Conservation (phyloP, 2,797 vertebrate genomes). For the Thamnophis elegans region DNA sequence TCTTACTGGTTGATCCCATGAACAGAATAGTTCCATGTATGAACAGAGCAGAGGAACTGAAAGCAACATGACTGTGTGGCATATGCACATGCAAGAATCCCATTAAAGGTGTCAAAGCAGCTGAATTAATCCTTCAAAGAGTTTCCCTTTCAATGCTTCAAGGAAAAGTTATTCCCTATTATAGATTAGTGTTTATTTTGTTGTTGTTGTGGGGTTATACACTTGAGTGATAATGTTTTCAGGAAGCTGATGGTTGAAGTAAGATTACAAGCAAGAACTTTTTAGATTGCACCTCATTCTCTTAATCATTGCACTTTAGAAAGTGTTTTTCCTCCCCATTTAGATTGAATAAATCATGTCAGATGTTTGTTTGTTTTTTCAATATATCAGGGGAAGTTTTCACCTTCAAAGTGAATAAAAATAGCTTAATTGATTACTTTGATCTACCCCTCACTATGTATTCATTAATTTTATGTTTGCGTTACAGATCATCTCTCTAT, state of each 20-base stretch:
- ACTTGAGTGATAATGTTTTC: neutral
- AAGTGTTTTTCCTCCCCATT: neutral
- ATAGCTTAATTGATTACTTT: neutral
- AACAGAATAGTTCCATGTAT: neutral
- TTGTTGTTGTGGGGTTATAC: neutral
- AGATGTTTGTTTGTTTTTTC: slow-evolving; percentile 9
- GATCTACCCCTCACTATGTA: neutral
- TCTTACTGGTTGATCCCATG: neutral
- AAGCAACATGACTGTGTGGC: neutral
- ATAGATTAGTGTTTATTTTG: neutral
- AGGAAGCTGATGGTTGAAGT: neutral
- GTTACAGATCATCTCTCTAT: slow-evolving; percentile 83
- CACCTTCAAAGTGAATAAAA: neutral
- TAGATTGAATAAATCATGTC: neutral
- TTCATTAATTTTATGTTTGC: slow-evolving; percentile 13
- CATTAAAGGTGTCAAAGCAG: neutral
- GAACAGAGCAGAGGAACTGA: neutral
- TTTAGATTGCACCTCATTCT: neutral
- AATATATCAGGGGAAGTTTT: neutral
- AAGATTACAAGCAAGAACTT: neutral
- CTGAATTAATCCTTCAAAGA: neutral
- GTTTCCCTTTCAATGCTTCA: neutral
- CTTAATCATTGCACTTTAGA: neutral
- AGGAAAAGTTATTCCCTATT: neutral
- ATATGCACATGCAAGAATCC: neutral